Evolutionary conservation across 2,113 vertebrate genomes (phyloP).

Genomic region (Erinaceus europaeus): DNA sequence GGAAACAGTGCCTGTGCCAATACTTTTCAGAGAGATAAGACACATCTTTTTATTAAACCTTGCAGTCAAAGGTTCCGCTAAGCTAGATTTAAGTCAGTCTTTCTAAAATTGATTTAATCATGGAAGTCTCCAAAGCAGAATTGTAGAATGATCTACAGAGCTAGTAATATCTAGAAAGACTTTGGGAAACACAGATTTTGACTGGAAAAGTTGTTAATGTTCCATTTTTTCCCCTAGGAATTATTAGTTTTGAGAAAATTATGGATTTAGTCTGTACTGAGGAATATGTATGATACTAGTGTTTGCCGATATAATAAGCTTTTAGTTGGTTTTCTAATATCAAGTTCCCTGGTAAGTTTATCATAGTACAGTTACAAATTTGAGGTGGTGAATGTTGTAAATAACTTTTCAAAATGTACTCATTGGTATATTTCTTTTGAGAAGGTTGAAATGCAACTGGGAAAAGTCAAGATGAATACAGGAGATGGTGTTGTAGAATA

Average conservation of each 20-base stretch:
- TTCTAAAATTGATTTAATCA: conserved; percentile 38
- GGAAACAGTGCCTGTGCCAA: neutral
- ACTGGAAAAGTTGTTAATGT: conserved; percentile 37
- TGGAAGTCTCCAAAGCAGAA: neutral
- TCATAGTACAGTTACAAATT: conserved; percentile 24
- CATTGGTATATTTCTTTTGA: conserved; percentile 63
- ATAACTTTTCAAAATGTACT: conserved; percentile 59
- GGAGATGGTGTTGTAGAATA: neutral
- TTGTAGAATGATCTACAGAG: neutral
- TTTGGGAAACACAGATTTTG: conserved; percentile 59
- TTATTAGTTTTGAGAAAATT: conserved; percentile 48
- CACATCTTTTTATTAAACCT: neutral
- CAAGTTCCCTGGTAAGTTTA: neutral
- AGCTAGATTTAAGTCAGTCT: neutral
- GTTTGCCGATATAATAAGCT: neutral
- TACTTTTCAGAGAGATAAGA: neutral
- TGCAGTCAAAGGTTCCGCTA: neutral
- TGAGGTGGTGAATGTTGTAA: neutral
- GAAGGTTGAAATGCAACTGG: conserved; percentile 65
- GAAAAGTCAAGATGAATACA: conserved; percentile 16
- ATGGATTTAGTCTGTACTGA: conserved; percentile 62
- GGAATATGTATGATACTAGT: conserved; percentile 37
- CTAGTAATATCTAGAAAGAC: conserved; percentile 35
- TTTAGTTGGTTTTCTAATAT: neutral
- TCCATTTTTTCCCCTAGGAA: conserved; percentile 12